A percentile compares a stretch with the other conserved stretches of the same genome.
Conservation (phyloP, 2,113 vertebrate species). For the Rhipidura dahli region DNA sequence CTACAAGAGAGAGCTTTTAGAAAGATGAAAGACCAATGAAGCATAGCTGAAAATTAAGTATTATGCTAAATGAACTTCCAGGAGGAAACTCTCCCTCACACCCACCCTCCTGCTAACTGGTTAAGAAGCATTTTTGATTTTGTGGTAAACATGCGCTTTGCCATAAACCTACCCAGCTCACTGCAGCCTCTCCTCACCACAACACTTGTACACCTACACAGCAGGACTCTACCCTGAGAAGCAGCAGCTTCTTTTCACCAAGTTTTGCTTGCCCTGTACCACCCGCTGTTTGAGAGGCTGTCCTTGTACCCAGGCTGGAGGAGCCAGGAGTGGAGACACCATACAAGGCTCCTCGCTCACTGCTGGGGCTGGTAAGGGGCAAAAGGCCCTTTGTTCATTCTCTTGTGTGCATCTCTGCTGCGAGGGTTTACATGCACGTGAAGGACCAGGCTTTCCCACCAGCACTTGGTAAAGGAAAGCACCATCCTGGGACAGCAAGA, state of each 20-base stretch:
- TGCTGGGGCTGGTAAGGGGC: background rate
- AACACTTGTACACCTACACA: background rate
- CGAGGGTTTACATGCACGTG: rapidly evolving
- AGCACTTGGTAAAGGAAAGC: background rate
- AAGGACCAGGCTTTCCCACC: background rate
- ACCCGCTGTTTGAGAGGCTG: background rate
- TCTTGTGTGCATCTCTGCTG: background rate
- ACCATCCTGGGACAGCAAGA: background rate
- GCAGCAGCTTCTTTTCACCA: background rate
- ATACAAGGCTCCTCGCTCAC: rapidly evolving
- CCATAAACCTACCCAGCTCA: background rate
- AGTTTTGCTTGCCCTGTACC: background rate
- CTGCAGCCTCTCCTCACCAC: background rate
- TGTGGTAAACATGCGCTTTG: background rate
- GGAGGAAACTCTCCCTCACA: background rate
- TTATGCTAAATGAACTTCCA: background rate
- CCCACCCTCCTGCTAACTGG: background rate
- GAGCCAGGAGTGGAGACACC: background rate
- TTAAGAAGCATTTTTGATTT: background rate
- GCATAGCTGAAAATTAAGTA: background rate
- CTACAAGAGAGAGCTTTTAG: background rate
- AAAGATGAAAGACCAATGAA: slow-evolving; percentile 16
- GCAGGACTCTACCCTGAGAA: background rate
- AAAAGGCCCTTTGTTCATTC: rapidly evolving
- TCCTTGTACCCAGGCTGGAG: background rate